Percentiles rank a stretch among this genome's conserved stretches.
Conservation (phyloP, 2,113 vertebrate genomes). For the Corapipo altera region DNA sequence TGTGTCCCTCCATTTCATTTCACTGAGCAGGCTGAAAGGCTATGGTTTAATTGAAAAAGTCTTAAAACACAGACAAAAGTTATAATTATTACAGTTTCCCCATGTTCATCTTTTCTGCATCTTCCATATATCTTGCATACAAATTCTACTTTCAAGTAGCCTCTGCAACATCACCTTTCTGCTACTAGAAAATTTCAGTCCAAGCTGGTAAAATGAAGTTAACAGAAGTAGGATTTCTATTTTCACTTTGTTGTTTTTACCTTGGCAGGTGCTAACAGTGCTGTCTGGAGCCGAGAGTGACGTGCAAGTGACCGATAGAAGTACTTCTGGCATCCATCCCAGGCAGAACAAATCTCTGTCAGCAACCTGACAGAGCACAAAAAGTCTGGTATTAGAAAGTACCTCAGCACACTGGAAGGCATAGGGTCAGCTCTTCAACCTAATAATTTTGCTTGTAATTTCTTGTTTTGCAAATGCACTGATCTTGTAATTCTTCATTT, state of each 20-base stretch:
- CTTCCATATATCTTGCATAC: not conserved
- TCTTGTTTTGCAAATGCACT: not conserved
- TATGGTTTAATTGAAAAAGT: not conserved
- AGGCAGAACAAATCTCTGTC: slow-evolving; percentile 80
- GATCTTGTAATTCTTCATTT: not conserved
- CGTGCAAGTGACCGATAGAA: slow-evolving; percentile 91
- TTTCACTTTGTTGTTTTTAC: slow-evolving; percentile 57
- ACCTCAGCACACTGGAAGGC: not conserved
- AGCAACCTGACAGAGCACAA: slow-evolving; percentile 78
- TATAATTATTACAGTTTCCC: not conserved
- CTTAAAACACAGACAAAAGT: not conserved
- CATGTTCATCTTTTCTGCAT: not conserved
- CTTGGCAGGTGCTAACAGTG: slow-evolving; percentile 84
- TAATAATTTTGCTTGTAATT: not conserved
- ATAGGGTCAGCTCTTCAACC: not conserved
- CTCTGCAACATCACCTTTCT: not conserved
- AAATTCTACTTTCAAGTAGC: not conserved
- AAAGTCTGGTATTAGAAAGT: not conserved
- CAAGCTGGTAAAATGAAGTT: not conserved
- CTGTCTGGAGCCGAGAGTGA: slow-evolving; percentile 77
- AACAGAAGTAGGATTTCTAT: not conserved
- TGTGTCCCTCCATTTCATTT: not conserved
- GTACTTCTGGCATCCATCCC: slow-evolving; percentile 96
- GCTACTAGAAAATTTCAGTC: not conserved
- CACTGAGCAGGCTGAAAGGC: not conserved